Evolutionary conservation across 2,888 invertebrate species (phyloP).

Genomic region (Hemithea aestivaria): DNA sequence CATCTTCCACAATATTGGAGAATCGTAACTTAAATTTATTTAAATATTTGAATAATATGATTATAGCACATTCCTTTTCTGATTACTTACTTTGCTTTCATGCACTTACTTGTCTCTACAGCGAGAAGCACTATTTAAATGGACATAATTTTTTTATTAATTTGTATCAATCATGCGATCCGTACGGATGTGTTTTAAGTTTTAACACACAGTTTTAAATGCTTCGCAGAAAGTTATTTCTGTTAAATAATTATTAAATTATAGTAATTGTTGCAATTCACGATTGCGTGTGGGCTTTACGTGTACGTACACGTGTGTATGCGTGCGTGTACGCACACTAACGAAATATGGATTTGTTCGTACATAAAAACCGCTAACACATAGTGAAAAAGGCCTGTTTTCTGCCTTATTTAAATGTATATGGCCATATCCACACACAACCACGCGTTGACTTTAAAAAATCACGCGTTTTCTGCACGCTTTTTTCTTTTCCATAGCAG

Average conservation of each 20-base stretch:
- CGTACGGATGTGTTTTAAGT: constrained; percentile 36
- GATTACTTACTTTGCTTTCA: constrained; percentile 60
- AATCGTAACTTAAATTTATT: constrained; percentile 76
- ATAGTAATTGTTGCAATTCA: too few species aligned
- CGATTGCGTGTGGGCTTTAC: too few species aligned
- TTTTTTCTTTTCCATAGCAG: constrained; percentile 33
- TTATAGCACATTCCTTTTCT: constrained; percentile 73
- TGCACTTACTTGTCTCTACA: constrained; percentile 64
- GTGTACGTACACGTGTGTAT: too few species aligned
- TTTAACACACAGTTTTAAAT: constrained; percentile 66
- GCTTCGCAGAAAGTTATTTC: constrained; percentile 56
- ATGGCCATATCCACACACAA: too few species aligned
- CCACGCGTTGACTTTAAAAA: too few species aligned
- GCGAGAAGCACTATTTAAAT: constrained; percentile 62
- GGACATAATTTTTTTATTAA: constrained; percentile 33
- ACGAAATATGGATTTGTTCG: too few species aligned
- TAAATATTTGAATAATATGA: constrained; percentile 76
- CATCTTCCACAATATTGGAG: constrained; percentile 79
- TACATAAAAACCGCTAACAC: too few species aligned
- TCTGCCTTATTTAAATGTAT: too few species aligned
- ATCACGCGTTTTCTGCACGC: too few species aligned
- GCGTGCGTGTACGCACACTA: too few species aligned
- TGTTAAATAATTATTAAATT: too few species aligned
- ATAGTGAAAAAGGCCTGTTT: too few species aligned
- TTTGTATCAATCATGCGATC: constrained; percentile 34